phyloP scores from a whole-genome alignment of 2,113 vertebrate species.

The Cairina moschata region DNA sequence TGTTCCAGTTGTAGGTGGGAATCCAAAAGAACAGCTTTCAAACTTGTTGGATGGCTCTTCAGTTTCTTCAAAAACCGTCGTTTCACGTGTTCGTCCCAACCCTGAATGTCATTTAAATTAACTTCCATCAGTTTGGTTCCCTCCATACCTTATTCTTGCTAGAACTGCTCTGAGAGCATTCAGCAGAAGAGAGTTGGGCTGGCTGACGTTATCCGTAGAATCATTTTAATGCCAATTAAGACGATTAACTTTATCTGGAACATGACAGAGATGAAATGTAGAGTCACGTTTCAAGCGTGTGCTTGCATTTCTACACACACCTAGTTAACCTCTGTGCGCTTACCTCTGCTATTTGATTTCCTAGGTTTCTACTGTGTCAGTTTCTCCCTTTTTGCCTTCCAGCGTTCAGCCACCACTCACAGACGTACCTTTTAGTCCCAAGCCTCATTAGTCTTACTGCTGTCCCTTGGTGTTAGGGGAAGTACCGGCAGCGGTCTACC shows the following conservation, averaged over 20 bases:
- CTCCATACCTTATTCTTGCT: not conserved
- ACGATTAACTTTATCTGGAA: conserved; percentile 39
- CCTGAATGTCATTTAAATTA: not conserved
- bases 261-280: not conserved
- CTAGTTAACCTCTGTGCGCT: not conserved
- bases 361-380: not conserved
- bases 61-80: not conserved
- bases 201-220: not conserved
- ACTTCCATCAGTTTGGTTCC: conserved; percentile 11
- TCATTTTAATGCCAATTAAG: conserved; percentile 4
- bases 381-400: not conserved
- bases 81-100: not conserved
- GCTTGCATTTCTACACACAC: not conserved
- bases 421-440: conserved; percentile 12
- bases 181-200: not conserved
- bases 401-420: not conserved
- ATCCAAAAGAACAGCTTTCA: not conserved
- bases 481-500: not conserved
- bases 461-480: not conserved
- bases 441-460: conserved; percentile 37
- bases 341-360: not conserved
- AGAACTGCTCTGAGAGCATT: not conserved
- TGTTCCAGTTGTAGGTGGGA: not conserved
- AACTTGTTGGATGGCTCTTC: not conserved
- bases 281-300: not conserved